Evolutionary conservation across 2,113 vertebrate genomes (phyloP).

Genomic region (Lagopus leucura): DNA sequence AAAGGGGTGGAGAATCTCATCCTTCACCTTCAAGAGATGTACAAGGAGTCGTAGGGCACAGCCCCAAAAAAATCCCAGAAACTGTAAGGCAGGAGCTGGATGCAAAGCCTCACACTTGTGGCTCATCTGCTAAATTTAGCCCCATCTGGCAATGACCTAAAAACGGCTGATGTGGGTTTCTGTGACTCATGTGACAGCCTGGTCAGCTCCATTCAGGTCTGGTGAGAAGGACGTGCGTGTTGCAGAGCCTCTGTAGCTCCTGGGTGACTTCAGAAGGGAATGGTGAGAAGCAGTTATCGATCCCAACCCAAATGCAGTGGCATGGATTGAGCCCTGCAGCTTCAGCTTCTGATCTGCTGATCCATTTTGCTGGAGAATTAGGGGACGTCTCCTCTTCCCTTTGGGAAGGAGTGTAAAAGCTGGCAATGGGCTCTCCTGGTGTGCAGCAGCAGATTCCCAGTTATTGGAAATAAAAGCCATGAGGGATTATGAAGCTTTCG

Average conservation of each 20-base stretch:
- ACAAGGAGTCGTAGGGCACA: fast-evolving
- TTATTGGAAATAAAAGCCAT: background rate
- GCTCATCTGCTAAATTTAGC: conserved; percentile 12
- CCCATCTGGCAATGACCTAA: conserved; percentile 5
- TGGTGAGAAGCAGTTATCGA: fast-evolving
- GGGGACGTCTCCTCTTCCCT: background rate
- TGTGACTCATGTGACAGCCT: background rate
- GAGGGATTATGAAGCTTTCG: background rate
- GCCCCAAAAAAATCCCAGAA: background rate
- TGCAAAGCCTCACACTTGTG: background rate
- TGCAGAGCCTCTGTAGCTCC: background rate
- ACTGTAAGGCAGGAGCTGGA: background rate
- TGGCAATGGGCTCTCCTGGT: background rate
- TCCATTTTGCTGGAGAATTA: background rate
- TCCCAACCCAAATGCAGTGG: fast-evolving
- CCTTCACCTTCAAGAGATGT: background rate
- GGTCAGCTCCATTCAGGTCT: background rate
- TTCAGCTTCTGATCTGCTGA: background rate
- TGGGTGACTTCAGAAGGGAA: background rate
- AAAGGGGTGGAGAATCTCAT: background rate
- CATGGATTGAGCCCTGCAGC: fast-evolving
- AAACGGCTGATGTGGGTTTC: background rate
- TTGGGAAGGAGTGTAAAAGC: background rate
- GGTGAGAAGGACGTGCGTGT: fast-evolving
- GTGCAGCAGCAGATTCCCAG: background rate